Conservation (phyloP, 2,888 invertebrate species). For the Noctua janthe region DNA sequence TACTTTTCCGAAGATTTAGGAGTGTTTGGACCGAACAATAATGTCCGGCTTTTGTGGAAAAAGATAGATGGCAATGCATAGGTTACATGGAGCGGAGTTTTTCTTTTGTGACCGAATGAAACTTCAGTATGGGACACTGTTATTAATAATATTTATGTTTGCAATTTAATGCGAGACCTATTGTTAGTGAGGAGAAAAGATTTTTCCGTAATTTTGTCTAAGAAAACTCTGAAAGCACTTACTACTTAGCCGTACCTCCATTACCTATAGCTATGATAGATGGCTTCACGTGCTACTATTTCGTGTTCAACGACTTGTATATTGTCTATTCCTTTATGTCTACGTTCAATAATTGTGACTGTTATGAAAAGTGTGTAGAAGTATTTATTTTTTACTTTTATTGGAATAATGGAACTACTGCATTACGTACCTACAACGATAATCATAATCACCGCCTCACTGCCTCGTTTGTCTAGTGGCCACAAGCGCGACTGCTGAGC, state of each 20-base stretch:
- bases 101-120: constrained; percentile 89
- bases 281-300: constrained; percentile 36
- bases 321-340: neutral
- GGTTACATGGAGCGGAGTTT: constrained; percentile 88
- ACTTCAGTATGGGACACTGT: constrained; percentile 84
- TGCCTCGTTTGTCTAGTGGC: neutral
- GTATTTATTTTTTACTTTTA: neutral
- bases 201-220: constrained; percentile 77
- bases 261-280: constrained; percentile 58
- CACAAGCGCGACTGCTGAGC: neutral
- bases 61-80: constrained; percentile 91
- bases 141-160: constrained; percentile 89
- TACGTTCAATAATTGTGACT: neutral
- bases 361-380: neutral
- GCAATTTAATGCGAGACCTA: constrained; percentile 80
- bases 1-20: constrained; percentile 91
- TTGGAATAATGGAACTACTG: neutral
- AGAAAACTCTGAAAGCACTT: constrained; percentile 68
- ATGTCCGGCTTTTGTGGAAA: constrained; percentile 91
- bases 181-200: constrained; percentile 80
- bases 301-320: constrained; percentile 23
- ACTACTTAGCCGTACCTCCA: constrained; percentile 64
- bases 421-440: neutral
- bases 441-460: neutral
- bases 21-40: constrained; percentile 91